Evolutionary conservation across 2,113 vertebrate species (phyloP).

Genomic region (Micronycteris hirsuta): DNA sequence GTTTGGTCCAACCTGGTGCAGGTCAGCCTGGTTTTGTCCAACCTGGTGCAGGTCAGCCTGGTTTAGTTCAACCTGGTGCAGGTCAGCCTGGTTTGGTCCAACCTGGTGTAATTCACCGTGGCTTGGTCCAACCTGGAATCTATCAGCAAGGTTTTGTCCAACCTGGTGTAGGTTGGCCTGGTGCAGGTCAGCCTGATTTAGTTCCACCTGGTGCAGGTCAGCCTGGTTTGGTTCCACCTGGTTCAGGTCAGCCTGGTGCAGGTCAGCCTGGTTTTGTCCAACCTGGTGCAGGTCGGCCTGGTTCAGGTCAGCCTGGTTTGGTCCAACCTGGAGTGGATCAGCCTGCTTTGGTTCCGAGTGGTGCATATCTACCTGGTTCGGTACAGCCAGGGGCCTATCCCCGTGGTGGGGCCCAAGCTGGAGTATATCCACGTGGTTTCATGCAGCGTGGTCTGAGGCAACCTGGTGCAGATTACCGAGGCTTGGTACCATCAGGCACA

Average conservation of each 20-base stretch:
- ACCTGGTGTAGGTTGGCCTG: background rate
- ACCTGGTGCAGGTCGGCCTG: background rate
- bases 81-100: background rate
- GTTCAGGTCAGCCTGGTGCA: background rate
- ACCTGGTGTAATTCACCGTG: background rate
- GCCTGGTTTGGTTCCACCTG: background rate
- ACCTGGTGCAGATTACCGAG: background rate
- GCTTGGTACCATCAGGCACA: no score
- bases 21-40: background rate
- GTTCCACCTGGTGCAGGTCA: background rate
- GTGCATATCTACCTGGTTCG: background rate
- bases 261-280: no score
- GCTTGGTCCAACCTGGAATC: background rate
- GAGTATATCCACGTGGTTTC: accelerated
- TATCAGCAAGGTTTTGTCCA: background rate
- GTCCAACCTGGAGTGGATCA: background rate
- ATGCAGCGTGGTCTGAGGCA: background rate
- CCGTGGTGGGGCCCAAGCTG: accelerated
- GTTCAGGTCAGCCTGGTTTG: background rate
- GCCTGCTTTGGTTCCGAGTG: background rate
- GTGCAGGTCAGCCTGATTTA: background rate
- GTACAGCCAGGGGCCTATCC: background rate
- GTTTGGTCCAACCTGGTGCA: background rate
- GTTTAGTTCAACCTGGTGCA: background rate
- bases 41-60: background rate